Evolutionary conservation across 2,888 invertebrate genomes (phyloP), one percentile per base, ranked within the genome.

Genomic region (Axea sp.): DNA sequence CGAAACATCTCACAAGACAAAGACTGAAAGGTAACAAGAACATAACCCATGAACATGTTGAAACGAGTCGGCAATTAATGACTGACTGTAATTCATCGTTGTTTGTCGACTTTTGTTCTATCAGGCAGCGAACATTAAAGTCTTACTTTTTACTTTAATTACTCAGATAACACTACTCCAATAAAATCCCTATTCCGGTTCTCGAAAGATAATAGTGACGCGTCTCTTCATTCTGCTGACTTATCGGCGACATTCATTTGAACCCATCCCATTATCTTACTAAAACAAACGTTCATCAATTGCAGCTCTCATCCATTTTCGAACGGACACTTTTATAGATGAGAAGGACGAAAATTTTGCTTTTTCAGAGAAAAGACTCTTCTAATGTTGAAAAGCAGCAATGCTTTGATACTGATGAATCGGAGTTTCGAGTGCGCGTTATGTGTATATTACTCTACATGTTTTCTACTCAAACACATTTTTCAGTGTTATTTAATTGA

Each of bases 221-320:
- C 37, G 31, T 37, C 60, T 37, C 53, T 69, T 69, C 45, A 60
- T 53, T 60, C 53, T 53, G 69, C 59, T 60, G 69, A 69, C 59
- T 69, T 69, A 60, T 69, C 69, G 53, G 53, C 43, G 59, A 69
- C 60, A 60, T 69, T 69, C 45, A 69, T 60, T 60, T 53, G 45
- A 59, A 35, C 60, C 45, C 60, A 60, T 22, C 37, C 69, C 60
- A 69, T 69, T 60, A 37, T 37, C 45, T 59, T 59, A 60, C 60
- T 51, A 60, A 60, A 69, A 69, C 60, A 53, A 53, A 69, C 43
- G 60, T 69, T 69, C 68, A 68, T 68, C 69, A 69, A 69, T 69
- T 53, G 45, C 45, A 69, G 17, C 37, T 35, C 69, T 69, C 60
- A 60, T 59, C 35, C 41, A 60, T 69, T 60, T 45, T 45, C 53